Base-by-base conservation (phyloP, 2,888 invertebrate species). In the Anoncus sp. region DNA sequence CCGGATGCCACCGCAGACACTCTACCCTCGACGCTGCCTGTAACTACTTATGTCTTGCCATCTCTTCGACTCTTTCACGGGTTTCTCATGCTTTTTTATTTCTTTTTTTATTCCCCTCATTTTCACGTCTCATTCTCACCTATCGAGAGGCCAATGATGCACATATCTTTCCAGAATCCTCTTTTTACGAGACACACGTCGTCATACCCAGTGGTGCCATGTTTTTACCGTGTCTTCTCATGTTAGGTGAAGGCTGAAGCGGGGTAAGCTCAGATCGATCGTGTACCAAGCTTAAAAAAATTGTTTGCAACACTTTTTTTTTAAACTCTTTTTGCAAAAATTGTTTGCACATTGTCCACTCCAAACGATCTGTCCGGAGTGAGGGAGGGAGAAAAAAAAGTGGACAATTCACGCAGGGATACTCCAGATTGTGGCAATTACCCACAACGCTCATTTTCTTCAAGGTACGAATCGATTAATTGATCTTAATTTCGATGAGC, bases 121-220 rank as follows among this genome's bases (percentile, higher is more conserved):
- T 20, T 40, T 70, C 49, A 14, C 71, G 45, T 31, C 51, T 74
- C 53, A 27, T 67, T 55, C 45, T 53, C 67, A 27, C 74, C 60
- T 62, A 60, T 75, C 74, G 67, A 75, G 60, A 53, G 38, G 67
- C 74, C 67, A 47, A 67, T 69, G 74, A 75, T 67, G 62, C 67
- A 62, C 67, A 45, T 67, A 38, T 67, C 31, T 67, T 16, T 53
- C 60, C 18, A 12, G 20, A 67, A 75, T 55, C 27, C 40, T 18
- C n/a, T 55, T 53, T 51, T 45, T 10, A 53, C 53, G 6, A 45
- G 31, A 14, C 20, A 62, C 60, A 12, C 16, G 45, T 51, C 51
- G 16, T 66, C 51, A 59, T 31, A n/a, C 40, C 20, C 49, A 31
- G 43, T 22, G 18, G 40, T 47, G 16, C 57, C 55, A 38, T 66